Base-by-base conservation (phyloP, 2,113 vertebrate species). In the Anhinga anhinga region DNA sequence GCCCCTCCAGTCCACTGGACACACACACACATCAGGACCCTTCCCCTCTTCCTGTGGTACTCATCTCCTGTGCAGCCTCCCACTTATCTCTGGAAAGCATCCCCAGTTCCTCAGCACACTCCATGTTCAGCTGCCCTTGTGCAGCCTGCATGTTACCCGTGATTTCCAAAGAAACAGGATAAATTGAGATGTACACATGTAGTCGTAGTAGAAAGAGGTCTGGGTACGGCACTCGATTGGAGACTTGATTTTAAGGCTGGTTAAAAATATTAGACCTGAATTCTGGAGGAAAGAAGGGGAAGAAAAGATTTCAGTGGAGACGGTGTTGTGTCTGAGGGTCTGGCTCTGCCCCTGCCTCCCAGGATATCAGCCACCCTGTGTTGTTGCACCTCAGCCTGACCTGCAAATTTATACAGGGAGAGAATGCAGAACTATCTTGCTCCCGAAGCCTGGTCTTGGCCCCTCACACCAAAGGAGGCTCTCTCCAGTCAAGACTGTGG, bases 211-310 rank as follows among this genome's bases (percentile, higher is more conserved):
- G 89, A 55, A 90, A 86, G 66, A 7, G n/a, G 71, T 88, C 79
- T 80, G 88, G 13, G 59, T 94, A 76, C 1, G 93, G 86, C 97
- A 97, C 44, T 95, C 95, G 21, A 94, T 50, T 9, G 95, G 96
- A 95, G 96, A 96, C 69, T 96, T 96, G 90, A 97, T 95, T 81
- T 96, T 59, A 80, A 97, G 95, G 83, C 2, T 97, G 91, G 94
- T 96, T 74, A 96, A 78, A 82, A 97, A 82, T 6, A 82, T 95
- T 26, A 97, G 72, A 69, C 95, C 97, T 76, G 90, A 85, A 59
- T 97, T 95, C 97, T 97, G 79, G 66, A 53, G 73, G 61, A 81
- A 56, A 92, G 63, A 93, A 70, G 29, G 18, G 44, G 8, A 72
- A 74, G 42, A 90, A 88, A 74, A 67, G 49, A 42, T 76, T 87